phyloP scores from a whole-genome alignment of 1,140 invertebrate genomes.

The Drosophila suzukii region DNA sequence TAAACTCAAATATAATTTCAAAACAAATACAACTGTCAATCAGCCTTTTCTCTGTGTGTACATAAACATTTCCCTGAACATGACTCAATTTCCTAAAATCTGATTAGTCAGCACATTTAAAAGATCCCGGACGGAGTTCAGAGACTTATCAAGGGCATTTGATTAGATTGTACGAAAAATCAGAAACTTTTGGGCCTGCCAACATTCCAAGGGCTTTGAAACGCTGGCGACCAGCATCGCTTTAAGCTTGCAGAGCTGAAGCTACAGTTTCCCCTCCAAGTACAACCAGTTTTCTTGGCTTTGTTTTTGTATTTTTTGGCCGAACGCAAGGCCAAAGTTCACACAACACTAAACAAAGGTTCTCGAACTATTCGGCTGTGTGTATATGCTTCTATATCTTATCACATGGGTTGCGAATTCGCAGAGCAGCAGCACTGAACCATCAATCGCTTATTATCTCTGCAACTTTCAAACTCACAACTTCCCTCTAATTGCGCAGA shows the following conservation, averaged over 20 bases:
- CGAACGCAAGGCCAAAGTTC: slow-evolving; percentile 50
- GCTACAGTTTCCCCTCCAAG: slow-evolving; percentile 36
- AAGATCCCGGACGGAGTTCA: slow-evolving; percentile 39
- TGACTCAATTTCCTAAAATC: slow-evolving; percentile 45
- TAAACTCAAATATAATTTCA: too few relatives aligned
- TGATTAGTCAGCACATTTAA: slow-evolving; percentile 46
- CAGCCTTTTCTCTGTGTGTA: neutral
- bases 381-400: slow-evolving; percentile 29
- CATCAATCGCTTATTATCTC: slow-evolving; percentile 37
- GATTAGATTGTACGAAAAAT: slow-evolving; percentile 30
- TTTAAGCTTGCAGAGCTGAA: slow-evolving; percentile 5
- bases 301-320: slow-evolving; percentile 25
- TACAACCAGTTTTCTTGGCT: slow-evolving; percentile 44
- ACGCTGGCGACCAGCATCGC: slow-evolving; percentile 30
- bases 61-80: slow-evolving; percentile 26
- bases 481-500: slow-evolving; percentile 38
- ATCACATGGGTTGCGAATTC: slow-evolving; percentile 24
- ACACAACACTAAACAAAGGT: slow-evolving; percentile 45
- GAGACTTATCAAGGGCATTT: slow-evolving; percentile 46
- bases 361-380: slow-evolving; percentile 19
- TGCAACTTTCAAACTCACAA: slow-evolving; percentile 7
- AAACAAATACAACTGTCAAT: neutral
- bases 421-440: slow-evolving; percentile 23
- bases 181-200: slow-evolving; percentile 37
- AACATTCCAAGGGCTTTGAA: slow-evolving; percentile 50